Evolutionary conservation across 2,113 vertebrate genomes (phyloP), one percentile per base, ranked within the genome.

Genomic region (Corythoichthys intestinalis): DNA sequence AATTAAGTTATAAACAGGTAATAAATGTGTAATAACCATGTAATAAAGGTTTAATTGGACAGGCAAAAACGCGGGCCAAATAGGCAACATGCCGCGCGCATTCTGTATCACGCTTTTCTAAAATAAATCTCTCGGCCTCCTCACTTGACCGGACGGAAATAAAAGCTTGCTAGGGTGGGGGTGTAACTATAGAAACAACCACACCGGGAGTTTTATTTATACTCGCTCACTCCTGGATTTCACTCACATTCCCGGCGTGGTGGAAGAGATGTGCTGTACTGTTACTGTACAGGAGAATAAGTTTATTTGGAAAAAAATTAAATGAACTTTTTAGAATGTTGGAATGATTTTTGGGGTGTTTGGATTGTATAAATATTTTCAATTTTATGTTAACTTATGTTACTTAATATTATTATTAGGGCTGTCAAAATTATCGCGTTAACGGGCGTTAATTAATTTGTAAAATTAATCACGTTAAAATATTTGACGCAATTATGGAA

Each of bases 81-180:
- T 92, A 87, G 74, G 83, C 67, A 72, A 82, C 76, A 90, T 91
- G 78, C 91, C 87, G 69, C 59, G 46, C 72, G 72, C 83, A 84
- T 90, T 91, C 87, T 86, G 80, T 79, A 88, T 86, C 83, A 76
- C 79, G 83, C 83, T 77, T 89, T 92, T 91, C 80, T 76, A 77
- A 92, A 92, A 93, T 92, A 92, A 89, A 88, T 76, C 75, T 58
- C 12, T 78, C 78, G 65, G 71, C 78, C 78, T 87, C 73, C 74
- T 86, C 79, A 72, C 80, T 85, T 69, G 70, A 84, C 79, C 35
- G 50, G 65, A 77, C 82, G 73, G 75, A 71, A 89, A 84, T 88
- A 85, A 83, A 88, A 75, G 60, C 17, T 28, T 46, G 60, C 11
- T 37, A 35, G 56, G 56, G 41, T 28, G 20, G 44, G 61, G 20